Evolutionary conservation across 2,888 invertebrate genomes (phyloP), one percentile per base, ranked within the genome.

Genomic region (Pollenia griseotomentosa): DNA sequence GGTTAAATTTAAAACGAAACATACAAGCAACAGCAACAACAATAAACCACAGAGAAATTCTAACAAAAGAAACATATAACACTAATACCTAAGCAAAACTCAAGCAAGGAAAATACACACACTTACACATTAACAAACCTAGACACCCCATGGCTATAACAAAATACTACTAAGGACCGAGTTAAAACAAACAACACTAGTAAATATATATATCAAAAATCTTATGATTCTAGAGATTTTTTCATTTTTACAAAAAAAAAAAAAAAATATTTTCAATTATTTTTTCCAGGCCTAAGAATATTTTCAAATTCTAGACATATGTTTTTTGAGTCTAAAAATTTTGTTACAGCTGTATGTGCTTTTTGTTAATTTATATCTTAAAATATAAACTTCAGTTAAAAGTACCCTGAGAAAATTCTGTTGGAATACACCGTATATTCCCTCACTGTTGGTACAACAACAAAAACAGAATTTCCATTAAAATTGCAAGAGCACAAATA

Each of bases 1-100:
- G 86, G 86, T 81, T 86, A 73, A 80, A 83, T 80, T 77, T 83
- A 55, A 86, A 77, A 77, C 48, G n/a, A 83, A 81, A 70, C 42
- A 57, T 42, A 81, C 9, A 77, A 59, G 61, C 23, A 65, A 57
- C n/a, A 57, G 42, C 63, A 71, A 46, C 70, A 66, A 77, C 57
- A 61, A 61, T 51, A 33, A 63, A 16, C 46, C 23, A 77, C 16
- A 81, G n/a, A 71, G 44, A 16, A 44, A 51, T 61, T 51, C 16
- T 12, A 44, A 40, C 19, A 77, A 78, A 59, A 16, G 51, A 51
- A 73, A 68, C 57, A 51, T 40, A 65, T 44, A 65, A 57, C 73
- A 44, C 57, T 40, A 59, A 51, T 19, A 80, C 48, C 11, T 44
- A 81, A 46, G 55, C 12, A 42, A 66, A 66, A 42, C 2, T 12